Evolutionary conservation across 2,797 vertebrate genomes (phyloP), one percentile per base, ranked within the genome.

Genomic region (Karalla daura): DNA sequence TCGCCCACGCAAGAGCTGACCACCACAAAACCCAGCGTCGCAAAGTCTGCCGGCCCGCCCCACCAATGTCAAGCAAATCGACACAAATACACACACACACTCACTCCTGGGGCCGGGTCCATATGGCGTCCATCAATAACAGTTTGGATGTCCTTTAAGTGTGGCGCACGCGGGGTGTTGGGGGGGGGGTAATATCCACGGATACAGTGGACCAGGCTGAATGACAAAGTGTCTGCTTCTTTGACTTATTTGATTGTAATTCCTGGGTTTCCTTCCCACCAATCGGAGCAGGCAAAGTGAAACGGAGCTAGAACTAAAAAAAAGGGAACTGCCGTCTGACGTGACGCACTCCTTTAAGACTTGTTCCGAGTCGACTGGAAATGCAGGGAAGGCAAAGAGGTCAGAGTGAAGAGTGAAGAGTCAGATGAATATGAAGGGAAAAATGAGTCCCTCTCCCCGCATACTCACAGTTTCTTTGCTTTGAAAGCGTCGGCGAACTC

Each of bases 381-480:
- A n/a, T n/a, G n/a, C 4, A 45, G 2, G 28, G 8, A n/a, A 4
- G 30, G 9, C 12, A 23, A n/a, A 5, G 44, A 25, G 33, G 13
- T 1, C 1, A 27, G 4, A 3, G 30, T n/a, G n/a, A 3, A 45
- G 52, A 28, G 20, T 18, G 1, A 5, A 18, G 6, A 9, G n/a
- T 5, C 30, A 21, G 0, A 4, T 60, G 50, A n/a, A n/a, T n/a
- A n/a, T n/a, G n/a, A n/a, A n/a, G n/a, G n/a, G n/a, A n/a, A n/a
- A n/a, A n/a, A n/a, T n/a, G n/a, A n/a, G n/a, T n/a, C n/a, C n/a
- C n/a, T n/a, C n/a, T n/a, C n/a, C n/a, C n/a, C n/a, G n/a, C 21
- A 46, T 73, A 98, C 98, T 98, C 89, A 99, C 98, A 98, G 55
- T 68, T 97, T 95, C 88, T 93, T 98, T 84, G 95, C 95, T 89